A percentile compares a stretch with the other conserved stretches of the same genome.
Conservation (phyloP, 23 tunicate genomes). For the Styela clava region DNA sequence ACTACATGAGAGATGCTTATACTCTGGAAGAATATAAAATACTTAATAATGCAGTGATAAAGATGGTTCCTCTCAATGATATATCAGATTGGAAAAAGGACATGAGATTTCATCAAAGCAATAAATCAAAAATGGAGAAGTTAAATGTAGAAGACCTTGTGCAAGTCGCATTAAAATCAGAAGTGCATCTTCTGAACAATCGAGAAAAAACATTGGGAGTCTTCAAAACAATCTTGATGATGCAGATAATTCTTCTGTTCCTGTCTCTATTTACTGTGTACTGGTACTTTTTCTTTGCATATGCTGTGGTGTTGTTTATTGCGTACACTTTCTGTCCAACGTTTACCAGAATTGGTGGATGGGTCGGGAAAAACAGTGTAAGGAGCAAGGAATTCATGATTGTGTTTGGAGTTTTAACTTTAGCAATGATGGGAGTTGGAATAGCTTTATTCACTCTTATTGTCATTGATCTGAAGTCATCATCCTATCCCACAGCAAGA, state of each 20-base stretch:
- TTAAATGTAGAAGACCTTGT: slow-evolving; percentile 58
- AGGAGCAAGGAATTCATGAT: slow-evolving; percentile 76
- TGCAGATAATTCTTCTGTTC: slow-evolving; percentile 73
- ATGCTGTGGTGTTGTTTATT: slow-evolving; percentile 42
- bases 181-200: slow-evolving; percentile 41
- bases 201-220: slow-evolving; percentile 50
- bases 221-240: slow-evolving; percentile 62
- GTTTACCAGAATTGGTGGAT: slow-evolving; percentile 75
- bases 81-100: slow-evolving; percentile 83
- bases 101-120: slow-evolving; percentile 56
- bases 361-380: slow-evolving; percentile 90
- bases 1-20: slow-evolving; percentile 80
- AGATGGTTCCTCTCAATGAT: slow-evolving; percentile 81
- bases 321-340: slow-evolving; percentile 62
- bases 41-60: slow-evolving; percentile 92
- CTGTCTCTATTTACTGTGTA: slow-evolving; percentile 73
- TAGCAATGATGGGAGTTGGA: slow-evolving; percentile 49
- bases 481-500: slow-evolving; percentile 61
- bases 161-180: slow-evolving; percentile 66
- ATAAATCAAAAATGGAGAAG: not conserved
- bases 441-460: slow-evolving; percentile 45
- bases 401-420: slow-evolving; percentile 40
- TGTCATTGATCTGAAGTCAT: slow-evolving; percentile 54
- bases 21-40: slow-evolving; percentile 86
- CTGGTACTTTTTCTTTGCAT: slow-evolving; percentile 91